These are phyloP conservation scores for Neoaliturus tenellus DNA, from an alignment of 2,888 invertebrate species.

Conservation along the genomic window DNA sequence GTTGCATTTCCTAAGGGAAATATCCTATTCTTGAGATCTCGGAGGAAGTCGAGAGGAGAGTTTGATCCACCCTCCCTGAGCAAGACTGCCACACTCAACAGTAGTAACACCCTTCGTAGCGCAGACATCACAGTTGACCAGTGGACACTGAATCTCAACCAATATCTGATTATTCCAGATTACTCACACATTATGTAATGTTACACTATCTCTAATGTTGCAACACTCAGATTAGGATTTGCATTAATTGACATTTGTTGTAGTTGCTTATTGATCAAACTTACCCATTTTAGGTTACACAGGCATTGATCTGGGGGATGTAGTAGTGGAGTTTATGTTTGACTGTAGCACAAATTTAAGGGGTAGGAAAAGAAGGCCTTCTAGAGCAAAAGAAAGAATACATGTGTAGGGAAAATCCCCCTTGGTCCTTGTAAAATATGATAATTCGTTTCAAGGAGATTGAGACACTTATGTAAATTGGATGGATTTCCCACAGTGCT, in stretches of 20 bases:
- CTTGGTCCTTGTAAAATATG: too few relatives aligned
- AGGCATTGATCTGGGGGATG: too few relatives aligned
- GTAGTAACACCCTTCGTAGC: not conserved
- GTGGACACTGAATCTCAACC: not conserved
- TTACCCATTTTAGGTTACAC: not conserved
- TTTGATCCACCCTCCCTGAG: not conserved
- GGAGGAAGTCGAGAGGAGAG: not conserved
- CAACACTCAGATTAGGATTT: not conserved
- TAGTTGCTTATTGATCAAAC: not conserved
- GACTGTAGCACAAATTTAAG: too few relatives aligned
- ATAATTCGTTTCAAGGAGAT: too few relatives aligned
- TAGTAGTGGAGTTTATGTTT: too few relatives aligned
- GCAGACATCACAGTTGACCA: not conserved
- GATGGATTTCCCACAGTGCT: too few relatives aligned
- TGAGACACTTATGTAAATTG: too few relatives aligned
- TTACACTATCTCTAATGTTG: not conserved
- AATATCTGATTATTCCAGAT: conserved; percentile 13
- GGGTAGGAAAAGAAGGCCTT: too few relatives aligned
- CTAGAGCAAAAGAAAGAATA: too few relatives aligned
- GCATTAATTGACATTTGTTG: not conserved
- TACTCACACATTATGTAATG: not conserved
- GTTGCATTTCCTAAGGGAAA: not conserved
- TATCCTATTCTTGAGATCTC: conserved; percentile 20
- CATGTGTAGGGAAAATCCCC: too few relatives aligned
- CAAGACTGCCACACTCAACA: not conserved